Evolutionary conservation across 2,797 vertebrate genomes (phyloP).

Genomic region (Pampus argenteus): DNA sequence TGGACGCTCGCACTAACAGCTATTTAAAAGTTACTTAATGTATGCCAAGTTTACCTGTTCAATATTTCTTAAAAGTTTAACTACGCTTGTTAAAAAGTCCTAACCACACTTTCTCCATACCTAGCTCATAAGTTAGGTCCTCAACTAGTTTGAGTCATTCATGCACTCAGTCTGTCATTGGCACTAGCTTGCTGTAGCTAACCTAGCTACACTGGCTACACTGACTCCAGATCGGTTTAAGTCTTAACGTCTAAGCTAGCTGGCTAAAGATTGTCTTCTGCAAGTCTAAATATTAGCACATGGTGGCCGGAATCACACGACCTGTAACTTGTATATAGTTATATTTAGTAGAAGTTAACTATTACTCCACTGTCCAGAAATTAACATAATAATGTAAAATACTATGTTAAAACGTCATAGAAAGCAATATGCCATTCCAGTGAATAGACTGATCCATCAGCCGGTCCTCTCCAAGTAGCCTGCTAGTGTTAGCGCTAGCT

Average conservation of each 20-base stretch:
- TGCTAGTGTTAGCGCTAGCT: constrained; percentile 70
- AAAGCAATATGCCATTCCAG: constrained; percentile 33
- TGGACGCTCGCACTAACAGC: not conserved
- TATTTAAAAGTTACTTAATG: not conserved
- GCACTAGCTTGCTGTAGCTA: constrained; percentile 56
- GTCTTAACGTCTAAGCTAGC: constrained; percentile 39
- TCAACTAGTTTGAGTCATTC: constrained; percentile 6
- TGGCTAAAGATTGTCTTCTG: constrained; percentile 8
- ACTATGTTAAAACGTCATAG: not conserved
- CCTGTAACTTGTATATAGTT: not conserved
- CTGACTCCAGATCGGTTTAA: constrained; percentile 44
- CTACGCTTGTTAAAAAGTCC: not conserved
- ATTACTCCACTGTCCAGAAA: rapidly evolving
- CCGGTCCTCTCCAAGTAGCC: constrained; percentile 24
- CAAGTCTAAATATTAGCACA: constrained; percentile 36
- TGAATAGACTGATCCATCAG: constrained; percentile 57
- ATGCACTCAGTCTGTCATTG: not conserved
- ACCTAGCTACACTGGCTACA: constrained; percentile 19
- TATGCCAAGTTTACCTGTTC: not conserved
- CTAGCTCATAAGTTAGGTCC: not conserved
- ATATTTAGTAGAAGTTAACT: rapidly evolving
- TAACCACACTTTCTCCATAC: not conserved
- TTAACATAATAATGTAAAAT: not conserved
- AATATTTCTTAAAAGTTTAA: not conserved
- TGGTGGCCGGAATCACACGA: not conserved